Evolutionary conservation across 1,140 invertebrate genomes (phyloP).

Genomic region (Anthonomus grandis): DNA sequence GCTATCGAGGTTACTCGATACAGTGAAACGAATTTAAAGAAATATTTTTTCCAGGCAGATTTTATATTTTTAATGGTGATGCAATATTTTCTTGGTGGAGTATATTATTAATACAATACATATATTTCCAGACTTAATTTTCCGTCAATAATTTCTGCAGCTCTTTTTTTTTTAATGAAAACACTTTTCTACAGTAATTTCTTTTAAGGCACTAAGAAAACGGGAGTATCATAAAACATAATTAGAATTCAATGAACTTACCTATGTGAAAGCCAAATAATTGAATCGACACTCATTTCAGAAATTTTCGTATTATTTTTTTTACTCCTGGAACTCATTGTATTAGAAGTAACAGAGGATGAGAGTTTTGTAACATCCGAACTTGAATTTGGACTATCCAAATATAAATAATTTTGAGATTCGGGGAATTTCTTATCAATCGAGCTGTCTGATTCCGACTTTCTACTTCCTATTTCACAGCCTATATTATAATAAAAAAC

Average conservation of each 20-base stretch:
- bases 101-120: too few species aligned
- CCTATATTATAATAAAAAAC: slow-evolving; percentile 29
- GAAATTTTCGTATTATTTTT: slow-evolving; percentile 66
- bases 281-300: slow-evolving; percentile 86
- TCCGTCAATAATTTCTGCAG: too few species aligned
- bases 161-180: too few species aligned
- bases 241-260: not conserved
- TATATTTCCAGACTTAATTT: too few species aligned
- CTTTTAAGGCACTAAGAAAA: too few species aligned
- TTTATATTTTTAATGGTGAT: too few species aligned
- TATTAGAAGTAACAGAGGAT: slow-evolving; percentile 19
- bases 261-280: slow-evolving; percentile 85
- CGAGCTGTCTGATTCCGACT: slow-evolving; percentile 45
- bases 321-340: slow-evolving; percentile 20
- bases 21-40: too few species aligned
- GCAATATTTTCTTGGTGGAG: too few species aligned
- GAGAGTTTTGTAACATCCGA: slow-evolving; percentile 4
- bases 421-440: slow-evolving; percentile 34
- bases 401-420: slow-evolving; percentile 27
- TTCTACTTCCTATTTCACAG: slow-evolving; percentile 60
- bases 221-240: too few species aligned
- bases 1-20: too few species aligned
- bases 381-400: slow-evolving; percentile 25
- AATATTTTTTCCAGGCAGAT: too few species aligned
- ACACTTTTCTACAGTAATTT: too few species aligned